Evolutionary conservation across 2,888 invertebrate genomes (phyloP), one percentile per base, ranked within the genome.

Genomic region (Gibbula magus): DNA sequence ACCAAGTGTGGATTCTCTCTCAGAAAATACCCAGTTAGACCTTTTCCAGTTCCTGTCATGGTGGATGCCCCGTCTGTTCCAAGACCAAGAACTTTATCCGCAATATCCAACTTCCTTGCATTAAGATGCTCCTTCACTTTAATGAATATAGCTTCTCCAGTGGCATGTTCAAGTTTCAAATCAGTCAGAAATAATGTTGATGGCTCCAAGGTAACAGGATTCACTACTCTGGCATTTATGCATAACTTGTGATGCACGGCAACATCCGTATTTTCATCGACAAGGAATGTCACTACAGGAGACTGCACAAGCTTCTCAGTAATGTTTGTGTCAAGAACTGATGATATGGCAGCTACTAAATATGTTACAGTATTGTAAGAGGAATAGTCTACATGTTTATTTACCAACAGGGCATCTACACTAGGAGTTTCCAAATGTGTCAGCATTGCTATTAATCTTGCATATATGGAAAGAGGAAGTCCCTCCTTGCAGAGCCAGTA

Each of bases 61-160:
- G 80, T 80, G 7, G 73, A 35, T 1, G 85, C 83, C 0, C 85
- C 84, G 78, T 85, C 83, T 18, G 83, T 84, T 0, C 85, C 85
- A 10, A 84, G 54, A 13, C 82, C 84, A 76, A 22, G 45, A 79
- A 73, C 74, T 18, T 54, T 79, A n/a, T n/a, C n/a, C 10, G 39
- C 22, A 7, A 75, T 51, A 0, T 29, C 35, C 1, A 77, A 66
- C 0, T 61, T 18, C 45, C 78, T 77, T n/a, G 35, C 54, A 0
- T 32, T 56, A 0, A 82, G 22, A n/a, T 78, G 77, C 0, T 51
- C 2, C 35, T 75, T 61, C 2, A 82, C 80, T 7, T 67, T 78
- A 35, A 45, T 39, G 39, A 76, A 82, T 0, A 80, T 82, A 0
- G 78, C 80, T 16, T 45, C 25, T 1, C 80, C 82, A 18, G 78